These are phyloP conservation scores for Scaptomyza cyrtandrae DNA, from an alignment of 2,888 invertebrate genomes.

Conservation along the genomic window DNA sequence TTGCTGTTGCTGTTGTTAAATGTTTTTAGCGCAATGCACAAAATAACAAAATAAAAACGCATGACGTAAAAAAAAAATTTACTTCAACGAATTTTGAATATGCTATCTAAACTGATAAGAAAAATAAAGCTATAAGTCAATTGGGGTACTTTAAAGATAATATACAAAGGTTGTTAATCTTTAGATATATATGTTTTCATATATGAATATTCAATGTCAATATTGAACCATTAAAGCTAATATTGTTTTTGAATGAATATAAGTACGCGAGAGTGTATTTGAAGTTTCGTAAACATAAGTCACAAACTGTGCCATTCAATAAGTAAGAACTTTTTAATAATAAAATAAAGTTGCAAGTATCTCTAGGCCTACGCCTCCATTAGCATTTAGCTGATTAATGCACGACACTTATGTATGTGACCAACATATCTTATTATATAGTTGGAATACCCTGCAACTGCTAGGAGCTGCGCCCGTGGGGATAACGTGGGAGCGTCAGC, in stretches of 20 bases:
- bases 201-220: too few species aligned
- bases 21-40: slow-evolving; percentile 51
- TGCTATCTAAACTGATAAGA: background rate
- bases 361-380: background rate
- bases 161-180: too few species aligned
- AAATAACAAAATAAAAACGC: slow-evolving; percentile 26
- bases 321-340: background rate
- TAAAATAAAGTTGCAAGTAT: background rate
- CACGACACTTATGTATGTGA: slow-evolving; percentile 19
- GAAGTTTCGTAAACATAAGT: background rate
- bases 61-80: background rate
- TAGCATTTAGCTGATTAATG: slow-evolving; percentile 24
- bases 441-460: slow-evolving; percentile 26
- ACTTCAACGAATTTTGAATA: slow-evolving; percentile 12
- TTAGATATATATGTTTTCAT: too few species aligned
- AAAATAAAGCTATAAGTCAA: too few species aligned
- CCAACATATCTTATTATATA: slow-evolving; percentile 50
- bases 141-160: too few species aligned
- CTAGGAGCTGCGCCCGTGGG: slow-evolving; percentile 5
- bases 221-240: too few species aligned
- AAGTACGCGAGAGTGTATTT: too few species aligned
- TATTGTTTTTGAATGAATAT: too few species aligned
- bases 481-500: slow-evolving; percentile 44
- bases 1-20: slow-evolving; percentile 63
- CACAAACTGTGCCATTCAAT: too few species aligned